Evolutionary conservation across 2,888 invertebrate species (phyloP), one percentile per base, ranked within the genome.

Genomic region (Pyrrhia umbra): DNA sequence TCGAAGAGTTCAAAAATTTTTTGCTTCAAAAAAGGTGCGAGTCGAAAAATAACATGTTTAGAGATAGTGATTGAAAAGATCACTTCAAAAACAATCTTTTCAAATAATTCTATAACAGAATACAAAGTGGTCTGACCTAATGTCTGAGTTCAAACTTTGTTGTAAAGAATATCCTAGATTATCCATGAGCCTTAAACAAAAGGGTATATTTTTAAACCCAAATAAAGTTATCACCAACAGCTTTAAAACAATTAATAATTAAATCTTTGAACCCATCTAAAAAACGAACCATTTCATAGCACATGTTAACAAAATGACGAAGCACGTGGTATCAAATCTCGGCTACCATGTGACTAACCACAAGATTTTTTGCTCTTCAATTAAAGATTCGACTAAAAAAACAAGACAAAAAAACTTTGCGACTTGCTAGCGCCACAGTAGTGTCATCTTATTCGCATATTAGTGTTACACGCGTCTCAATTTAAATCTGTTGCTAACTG

Each of bases 401-500:
- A 55, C 16, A 1, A 0, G 1, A 45, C 27, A 65, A 76, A 79
- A 76, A 75, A 16, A 16, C 42, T 43, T 2, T 59, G 40, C 25
- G 37, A n/a, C 10, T 25, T 47, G 23, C 50, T 45, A 79, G 70
- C 75, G 75, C 79, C 79, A 60, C 47, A 69, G 57, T 78, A 54
- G 42, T 42, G 52, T 74, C 51, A 52, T 62, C 59, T 56, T 49
- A 46, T 37, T 58, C 20, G 47, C 54, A 52, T 45, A 40, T 30
- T 2, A 27, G 37, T 52, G 46, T 58, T 20, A 21, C 16, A 8
- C 23, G 6, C 10, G n/a, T 56, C 20, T 45, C 8, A 6, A 25
- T 52, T 30, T 20, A 15, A 18, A 51, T 40, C 25, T 73, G 56
- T 67, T 66, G 42, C 51, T 30, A 47, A 23, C 16, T n/a, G 20